Base-by-base conservation (phyloP, 1,140 invertebrate species). In the Trinorchestia longiramus region DNA sequence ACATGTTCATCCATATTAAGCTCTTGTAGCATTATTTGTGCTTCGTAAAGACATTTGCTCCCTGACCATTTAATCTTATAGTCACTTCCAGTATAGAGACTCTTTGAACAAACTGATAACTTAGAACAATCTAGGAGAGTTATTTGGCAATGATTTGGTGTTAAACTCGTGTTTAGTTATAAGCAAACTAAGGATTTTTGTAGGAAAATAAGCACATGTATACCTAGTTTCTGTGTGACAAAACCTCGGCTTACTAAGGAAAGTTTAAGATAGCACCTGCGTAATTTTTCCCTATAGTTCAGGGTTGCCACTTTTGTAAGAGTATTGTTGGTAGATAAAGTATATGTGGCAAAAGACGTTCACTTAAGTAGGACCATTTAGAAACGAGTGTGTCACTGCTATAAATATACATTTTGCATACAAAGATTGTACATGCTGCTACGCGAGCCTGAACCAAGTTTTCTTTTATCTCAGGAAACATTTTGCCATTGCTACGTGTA, bases 401-500 rank as follows among this genome's bases (percentile, higher is more conserved):
- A 19, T 53, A 53, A 53, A 19, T 53, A 53, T n/a, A n/a, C 47
- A 6, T 19, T 53, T 53, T 53, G 6, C 47, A 53, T 11, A 53
- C 47, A 53, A 6, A 53, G 47, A 11, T 15, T 36, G 62, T 36
- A 77, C 3, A 77, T 77, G 88, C 43, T 90, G 88, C 43, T 28
- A 90, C 88, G 42, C 8, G 36, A 90, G 88, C 43, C 43, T 90
- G 88, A 41, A 42, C 88, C 43, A 41, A 90, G 88, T 90, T 90
- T 43, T 41, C n/a, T 42, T 41, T 90, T 36, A 43, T 90, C 92
- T 94, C 92, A 94, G 92, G 92, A 94, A 94, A 45, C 43, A 94
- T 94, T 40, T 94, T 94, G 92, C 92, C 92, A 94, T 94, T 47
- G 92, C 92, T 94, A 94, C 92, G 43, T 47, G 92, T 94, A 94